Percentiles rank a stretch among this genome's conserved stretches.
Evolutionary conservation across 2,113 vertebrate species (phyloP).

Genomic region (Pterophyllum scalare): DNA sequence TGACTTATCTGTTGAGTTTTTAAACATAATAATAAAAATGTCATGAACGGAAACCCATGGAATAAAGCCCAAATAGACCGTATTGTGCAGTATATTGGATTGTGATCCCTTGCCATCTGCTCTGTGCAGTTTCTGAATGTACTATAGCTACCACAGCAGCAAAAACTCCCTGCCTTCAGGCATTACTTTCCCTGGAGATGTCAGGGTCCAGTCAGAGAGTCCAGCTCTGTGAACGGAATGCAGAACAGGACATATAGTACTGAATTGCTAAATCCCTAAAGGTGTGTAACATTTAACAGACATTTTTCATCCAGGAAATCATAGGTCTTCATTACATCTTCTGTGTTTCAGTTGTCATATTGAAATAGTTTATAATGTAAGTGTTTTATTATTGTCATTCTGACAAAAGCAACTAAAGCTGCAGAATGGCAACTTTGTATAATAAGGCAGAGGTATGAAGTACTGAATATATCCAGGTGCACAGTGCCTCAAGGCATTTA

Average conservation of each 20-base stretch:
- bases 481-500: neutral
- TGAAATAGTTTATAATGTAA: neutral
- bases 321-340: neutral
- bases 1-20: neutral
- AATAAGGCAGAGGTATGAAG: neutral
- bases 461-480: neutral
- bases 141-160: neutral
- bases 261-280: neutral
- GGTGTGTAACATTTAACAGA: neutral
- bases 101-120: slow-evolving; percentile 28
- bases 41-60: slow-evolving; percentile 1
- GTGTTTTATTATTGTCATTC: neutral
- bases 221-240: slow-evolving; percentile 19
- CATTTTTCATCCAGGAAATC: neutral
- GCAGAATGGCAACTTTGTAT: neutral
- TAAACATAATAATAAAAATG: neutral
- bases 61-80: neutral
- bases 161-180: slow-evolving; percentile 6
- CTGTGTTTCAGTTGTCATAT: neutral
- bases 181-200: slow-evolving; percentile 32
- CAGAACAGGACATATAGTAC: slow-evolving; percentile 15
- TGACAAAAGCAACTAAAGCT: neutral
- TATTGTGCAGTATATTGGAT: slow-evolving; percentile 16
- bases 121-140: slow-evolving; percentile 12
- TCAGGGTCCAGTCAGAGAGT: neutral